Conservation (phyloP, 2,113 vertebrate genomes). For the Procavia capensis region DNA sequence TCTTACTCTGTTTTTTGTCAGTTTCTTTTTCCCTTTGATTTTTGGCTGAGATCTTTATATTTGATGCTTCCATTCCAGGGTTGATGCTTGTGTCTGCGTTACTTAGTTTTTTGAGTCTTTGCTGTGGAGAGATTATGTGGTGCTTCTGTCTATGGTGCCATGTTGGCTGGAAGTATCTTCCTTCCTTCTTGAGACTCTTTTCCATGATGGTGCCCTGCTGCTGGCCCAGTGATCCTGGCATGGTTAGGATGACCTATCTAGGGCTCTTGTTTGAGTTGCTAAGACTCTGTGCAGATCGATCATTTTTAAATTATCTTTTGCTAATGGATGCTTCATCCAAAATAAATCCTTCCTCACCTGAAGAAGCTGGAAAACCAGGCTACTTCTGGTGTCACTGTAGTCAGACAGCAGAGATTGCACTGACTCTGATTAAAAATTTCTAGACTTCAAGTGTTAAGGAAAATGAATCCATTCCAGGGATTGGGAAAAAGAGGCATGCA, state of each 20-base stretch:
- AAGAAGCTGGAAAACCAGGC: not conserved
- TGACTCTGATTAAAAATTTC: not conserved
- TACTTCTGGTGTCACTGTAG: not conserved
- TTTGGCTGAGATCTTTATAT: too few relatives aligned
- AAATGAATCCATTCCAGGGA: not conserved
- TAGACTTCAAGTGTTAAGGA: not conserved
- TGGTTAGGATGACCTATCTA: not conserved
- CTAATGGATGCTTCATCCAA: constrained; percentile 21
- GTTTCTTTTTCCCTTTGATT: too few relatives aligned
- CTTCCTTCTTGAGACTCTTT: not conserved
- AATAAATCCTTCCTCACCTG: constrained; percentile 32
- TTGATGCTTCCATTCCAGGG: too few relatives aligned
- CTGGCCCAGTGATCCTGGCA: not conserved
- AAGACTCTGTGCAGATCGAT: not conserved
- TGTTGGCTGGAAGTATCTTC: too few relatives aligned
- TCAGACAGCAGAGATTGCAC: not conserved
- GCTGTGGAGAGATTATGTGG: too few relatives aligned
- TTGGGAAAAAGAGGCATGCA: not conserved
- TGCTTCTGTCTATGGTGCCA: too few relatives aligned
- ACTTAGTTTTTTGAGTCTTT: too few relatives aligned
- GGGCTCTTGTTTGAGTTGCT: not conserved
- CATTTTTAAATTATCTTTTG: constrained; percentile 41
- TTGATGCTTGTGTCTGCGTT: too few relatives aligned
- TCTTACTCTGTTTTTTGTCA: too few relatives aligned
- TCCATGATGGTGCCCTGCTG: not conserved